Conservation (phyloP, 35 echinoderm and acorn worm genomes). For the Ophiothrix spiculata region DNA sequence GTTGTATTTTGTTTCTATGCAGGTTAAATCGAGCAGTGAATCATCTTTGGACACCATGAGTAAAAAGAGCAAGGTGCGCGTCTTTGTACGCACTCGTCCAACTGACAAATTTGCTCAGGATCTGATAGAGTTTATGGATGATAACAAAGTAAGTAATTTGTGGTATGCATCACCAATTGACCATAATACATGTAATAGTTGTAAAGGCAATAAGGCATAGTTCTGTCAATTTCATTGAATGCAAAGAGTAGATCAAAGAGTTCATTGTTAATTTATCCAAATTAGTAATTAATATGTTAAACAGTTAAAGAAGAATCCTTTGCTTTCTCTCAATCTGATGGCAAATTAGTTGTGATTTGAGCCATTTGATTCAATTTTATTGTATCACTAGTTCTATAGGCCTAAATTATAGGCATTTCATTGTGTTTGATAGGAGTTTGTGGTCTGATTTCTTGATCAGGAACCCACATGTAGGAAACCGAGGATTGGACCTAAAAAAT, state of each 20-base stretch:
- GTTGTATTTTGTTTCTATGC: not conserved
- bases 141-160: constrained; percentile 62
- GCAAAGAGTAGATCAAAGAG: not conserved
- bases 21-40: constrained; percentile 20
- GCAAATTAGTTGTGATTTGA: too few relatives aligned
- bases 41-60: constrained; percentile 52
- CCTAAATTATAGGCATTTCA: too few relatives aligned
- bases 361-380: too few relatives aligned
- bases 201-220: not conserved
- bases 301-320: too few relatives aligned
- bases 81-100: constrained; percentile 91
- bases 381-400: too few relatives aligned
- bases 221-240: not conserved
- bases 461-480: too few relatives aligned
- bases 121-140: constrained; percentile 77
- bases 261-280: too few relatives aligned
- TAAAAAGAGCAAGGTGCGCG: constrained; percentile 78
- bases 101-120: constrained; percentile 97
- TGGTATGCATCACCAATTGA: not conserved
- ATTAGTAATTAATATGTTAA: too few relatives aligned
- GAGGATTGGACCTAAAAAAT: too few relatives aligned
- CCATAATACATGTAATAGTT: not conserved
- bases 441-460: too few relatives aligned
- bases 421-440: too few relatives aligned
- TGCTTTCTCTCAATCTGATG: too few relatives aligned